Evolutionary conservation across 2,888 invertebrate genomes (phyloP).

Genomic region (Monopis laevigella): DNA sequence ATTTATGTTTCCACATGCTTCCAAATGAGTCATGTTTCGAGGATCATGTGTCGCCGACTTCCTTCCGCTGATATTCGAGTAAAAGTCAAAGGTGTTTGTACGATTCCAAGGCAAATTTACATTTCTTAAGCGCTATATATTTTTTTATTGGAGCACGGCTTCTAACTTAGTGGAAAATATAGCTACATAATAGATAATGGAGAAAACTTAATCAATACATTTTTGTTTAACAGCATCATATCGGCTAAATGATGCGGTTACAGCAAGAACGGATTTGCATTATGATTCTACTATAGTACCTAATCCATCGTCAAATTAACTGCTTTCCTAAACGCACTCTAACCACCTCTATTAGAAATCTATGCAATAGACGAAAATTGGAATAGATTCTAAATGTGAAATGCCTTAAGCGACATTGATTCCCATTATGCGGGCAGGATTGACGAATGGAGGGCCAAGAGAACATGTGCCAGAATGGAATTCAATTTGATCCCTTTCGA

Average conservation of each 20-base stretch:
- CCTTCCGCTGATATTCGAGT: slow-evolving; percentile 5
- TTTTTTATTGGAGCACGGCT: too few species aligned
- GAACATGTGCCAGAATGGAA: slow-evolving; percentile 52
- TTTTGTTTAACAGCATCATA: too few species aligned
- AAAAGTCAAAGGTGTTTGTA: slow-evolving; percentile 9
- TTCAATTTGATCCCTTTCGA: slow-evolving; percentile 58
- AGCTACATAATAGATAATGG: too few species aligned
- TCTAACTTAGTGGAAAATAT: too few species aligned
- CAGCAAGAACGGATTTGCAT: too few species aligned
- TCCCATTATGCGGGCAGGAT: slow-evolving; percentile 49
- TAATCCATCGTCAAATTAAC: too few species aligned
- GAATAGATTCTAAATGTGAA: slow-evolving; percentile 1
- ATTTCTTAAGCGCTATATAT: slow-evolving; percentile 4
- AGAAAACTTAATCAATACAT: too few species aligned
- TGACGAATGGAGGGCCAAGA: slow-evolving; percentile 48
- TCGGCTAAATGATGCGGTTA: too few species aligned
- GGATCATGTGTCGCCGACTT: not conserved
- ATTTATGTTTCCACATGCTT: too few species aligned
- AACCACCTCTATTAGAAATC: not conserved
- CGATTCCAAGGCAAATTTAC: slow-evolving; percentile 4
- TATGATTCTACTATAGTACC: too few species aligned
- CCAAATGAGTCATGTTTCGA: not conserved
- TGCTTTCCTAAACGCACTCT: not conserved
- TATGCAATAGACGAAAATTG: not conserved
- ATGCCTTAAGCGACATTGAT: slow-evolving; percentile 3